Evolutionary conservation across 2,113 vertebrate genomes (phyloP).

Genomic region (Patagioenas fasciata): DNA sequence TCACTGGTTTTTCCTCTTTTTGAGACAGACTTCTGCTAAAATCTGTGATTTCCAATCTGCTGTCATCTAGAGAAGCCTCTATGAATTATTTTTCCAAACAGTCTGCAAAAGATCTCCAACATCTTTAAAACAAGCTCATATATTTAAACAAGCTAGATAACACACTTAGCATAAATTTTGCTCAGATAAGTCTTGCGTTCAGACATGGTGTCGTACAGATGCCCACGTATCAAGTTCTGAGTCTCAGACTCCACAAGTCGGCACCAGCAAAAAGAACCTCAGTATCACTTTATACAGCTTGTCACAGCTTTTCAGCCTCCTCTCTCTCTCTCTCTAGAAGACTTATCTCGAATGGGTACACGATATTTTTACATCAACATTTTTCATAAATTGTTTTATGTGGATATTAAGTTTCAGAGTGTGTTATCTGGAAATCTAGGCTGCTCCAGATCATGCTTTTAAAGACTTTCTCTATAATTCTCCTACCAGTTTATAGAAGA

Average conservation of each 20-base stretch:
- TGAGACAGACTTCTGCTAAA: background rate
- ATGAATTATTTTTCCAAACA: background rate
- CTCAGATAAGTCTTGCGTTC: background rate
- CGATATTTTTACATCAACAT: background rate
- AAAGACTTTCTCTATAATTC: background rate
- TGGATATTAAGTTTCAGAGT: background rate
- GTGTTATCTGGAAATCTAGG: slow-evolving; percentile 9
- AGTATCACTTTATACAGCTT: background rate
- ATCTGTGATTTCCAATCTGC: background rate
- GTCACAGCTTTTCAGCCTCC: background rate
- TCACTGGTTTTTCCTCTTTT: background rate
- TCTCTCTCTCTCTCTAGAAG: background rate
- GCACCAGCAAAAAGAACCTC: background rate
- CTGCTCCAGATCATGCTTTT: background rate
- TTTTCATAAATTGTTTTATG: slow-evolving; percentile 20
- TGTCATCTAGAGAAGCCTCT: background rate
- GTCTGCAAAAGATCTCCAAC: background rate
- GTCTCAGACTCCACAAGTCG: background rate
- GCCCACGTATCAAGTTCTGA: background rate
- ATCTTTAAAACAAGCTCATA: background rate
- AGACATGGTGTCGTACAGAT: background rate
- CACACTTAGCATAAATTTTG: background rate
- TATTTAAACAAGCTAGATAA: background rate
- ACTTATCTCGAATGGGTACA: background rate
- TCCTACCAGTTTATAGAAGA: background rate